phyloP scores from a whole-genome alignment of 2,113 vertebrate species.

The pig (Sus scrofa) region T2T-Sscrofa CM000814.6:127710501-127711000 shows the following conservation, averaged over 20 bases:
- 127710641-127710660: slow-evolving; percentile 35
- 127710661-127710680: slow-evolving; percentile 51
- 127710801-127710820: background rate
- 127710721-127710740: slow-evolving; percentile 45
- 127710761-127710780: slow-evolving; percentile 47
- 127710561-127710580: background rate
- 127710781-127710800: slow-evolving; percentile 8
- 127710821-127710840: background rate
- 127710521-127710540: background rate
- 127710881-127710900: background rate
- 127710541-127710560: slow-evolving; percentile 41
- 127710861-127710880: slow-evolving; percentile 62
- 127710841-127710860: background rate
- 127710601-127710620: slow-evolving; percentile 54
- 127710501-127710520: background rate
- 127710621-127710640: slow-evolving; percentile 70
- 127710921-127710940: background rate
- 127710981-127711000: background rate
- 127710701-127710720: slow-evolving; percentile 64
- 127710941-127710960: background rate
- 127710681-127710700: slow-evolving; percentile 63
- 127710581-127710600: slow-evolving; percentile 26
- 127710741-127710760: slow-evolving; percentile 34
- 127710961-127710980: background rate
- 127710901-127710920: background rate